phyloP scores from a whole-genome alignment of 2,113 vertebrate genomes.

The Paraplagusia blochii region DNA sequence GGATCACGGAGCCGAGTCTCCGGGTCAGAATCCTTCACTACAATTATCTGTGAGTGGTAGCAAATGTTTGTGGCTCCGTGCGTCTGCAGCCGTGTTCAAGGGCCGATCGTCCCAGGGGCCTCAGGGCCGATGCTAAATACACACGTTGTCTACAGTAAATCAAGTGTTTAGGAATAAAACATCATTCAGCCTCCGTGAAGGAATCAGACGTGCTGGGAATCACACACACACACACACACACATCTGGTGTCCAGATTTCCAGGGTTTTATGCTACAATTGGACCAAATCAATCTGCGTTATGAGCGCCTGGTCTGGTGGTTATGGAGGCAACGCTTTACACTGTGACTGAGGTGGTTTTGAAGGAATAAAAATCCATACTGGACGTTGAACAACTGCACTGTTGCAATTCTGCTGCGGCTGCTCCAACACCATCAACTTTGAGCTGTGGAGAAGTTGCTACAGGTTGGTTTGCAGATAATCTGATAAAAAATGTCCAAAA shows the following conservation, averaged over 20 bases:
- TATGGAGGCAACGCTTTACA: neutral
- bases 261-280: slow-evolving; percentile 23
- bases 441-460: neutral
- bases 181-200: slow-evolving; percentile 25
- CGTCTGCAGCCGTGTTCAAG: slow-evolving; percentile 2
- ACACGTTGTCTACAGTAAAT: slow-evolving; percentile 24
- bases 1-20: neutral
- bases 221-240: slow-evolving; percentile 40
- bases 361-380: neutral
- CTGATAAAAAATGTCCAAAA: no score
- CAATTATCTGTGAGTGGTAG: neutral
- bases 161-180: slow-evolving; percentile 10
- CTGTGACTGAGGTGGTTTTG: neutral
- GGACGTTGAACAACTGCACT: no score
- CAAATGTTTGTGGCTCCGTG: slow-evolving; percentile 16
- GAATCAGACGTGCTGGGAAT: slow-evolving; percentile 21
- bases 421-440: neutral
- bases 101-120: slow-evolving; percentile 7
- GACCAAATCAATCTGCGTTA: slow-evolving; percentile 17
- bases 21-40: slow-evolving; percentile 1
- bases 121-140: neutral
- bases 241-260: slow-evolving; percentile 59
- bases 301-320: slow-evolving; percentile 6
- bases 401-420: no score
- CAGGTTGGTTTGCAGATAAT: no score